Base-by-base conservation (phyloP, 2,113 vertebrate genomes). In the Lepisosteus oculatus region DNA sequence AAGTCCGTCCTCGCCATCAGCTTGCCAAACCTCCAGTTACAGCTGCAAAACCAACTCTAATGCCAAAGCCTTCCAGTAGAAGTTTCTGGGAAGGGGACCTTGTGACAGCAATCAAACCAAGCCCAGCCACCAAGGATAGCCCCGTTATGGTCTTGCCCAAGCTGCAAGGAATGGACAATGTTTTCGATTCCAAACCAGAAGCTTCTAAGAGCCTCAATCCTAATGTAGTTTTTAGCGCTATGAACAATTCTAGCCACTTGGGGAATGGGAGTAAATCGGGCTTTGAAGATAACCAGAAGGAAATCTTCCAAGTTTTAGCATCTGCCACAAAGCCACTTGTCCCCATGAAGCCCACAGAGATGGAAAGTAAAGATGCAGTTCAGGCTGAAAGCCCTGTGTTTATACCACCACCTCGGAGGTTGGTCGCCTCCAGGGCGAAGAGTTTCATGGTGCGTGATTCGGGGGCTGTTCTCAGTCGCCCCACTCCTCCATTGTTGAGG, bases 121-220 rank as follows among this genome's bases (percentile, higher is more conserved):
- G 77, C 71, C 61, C 59, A 75, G 42, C 70, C 41, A 72, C 79
- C 61, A 84, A 78, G 80, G 86, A 92, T 76, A 57, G 83, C 67
- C 82, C 78, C 44, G 7, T 13, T 65, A 41, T 3, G 61, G n/a
- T 71, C 0, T 73, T 81, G 9, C 68, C 75, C 43, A 79, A 80
- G 0, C 69, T 65, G 4, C 83, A 84, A 70, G 81, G 75, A 78
- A 68, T 0, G 55, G 78, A 72, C n/a, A 81, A 68, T 74, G 69
- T 43, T 77, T 74, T 80, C 63, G 72, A 63, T 79, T 79, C 83
- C 79, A 94, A 93, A 87, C 92, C 91, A 68, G 91, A 93, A 73
- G 77, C 92, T 88, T 91, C 90, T 85, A 93, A 93, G 89, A 93
- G 92, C 83, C 89, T 91, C 62, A 92, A 85, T 76, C 74, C 83